These are phyloP conservation scores for Drosophila robusta DNA, from an alignment of 2,888 invertebrate species.

Conservation along the genomic window DNA sequence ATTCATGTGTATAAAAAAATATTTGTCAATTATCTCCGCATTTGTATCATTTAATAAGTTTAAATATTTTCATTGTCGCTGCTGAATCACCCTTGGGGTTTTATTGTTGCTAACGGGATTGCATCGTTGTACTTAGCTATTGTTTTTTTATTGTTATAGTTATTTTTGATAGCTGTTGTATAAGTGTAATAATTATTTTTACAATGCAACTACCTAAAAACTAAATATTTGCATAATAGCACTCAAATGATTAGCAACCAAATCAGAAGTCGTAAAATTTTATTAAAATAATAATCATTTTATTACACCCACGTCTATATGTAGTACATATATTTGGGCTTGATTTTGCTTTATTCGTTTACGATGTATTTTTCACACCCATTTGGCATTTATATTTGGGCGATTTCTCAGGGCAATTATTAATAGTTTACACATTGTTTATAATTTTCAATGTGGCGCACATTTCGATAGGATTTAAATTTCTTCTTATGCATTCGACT, in stretches of 20 bases:
- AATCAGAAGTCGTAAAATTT: conserved; percentile 17
- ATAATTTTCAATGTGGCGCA: conserved; percentile 31
- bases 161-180: conserved; percentile 9
- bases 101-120: conserved; percentile 8
- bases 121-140: not conserved
- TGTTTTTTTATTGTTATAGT: not conserved
- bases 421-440: conserved; percentile 55
- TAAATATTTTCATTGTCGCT: conserved; percentile 13
- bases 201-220: conserved; percentile 12
- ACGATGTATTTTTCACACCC: conserved; percentile 44
- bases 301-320: conserved; percentile 3
- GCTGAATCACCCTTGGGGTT: conserved; percentile 2
- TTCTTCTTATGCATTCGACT: conserved; percentile 37
- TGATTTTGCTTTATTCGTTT: conserved; percentile 13
- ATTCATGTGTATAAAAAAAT: conserved; percentile 19
- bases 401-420: conserved; percentile 44
- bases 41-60: conserved; percentile 34
- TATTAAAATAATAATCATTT: conserved; percentile 28
- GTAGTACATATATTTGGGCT: not conserved
- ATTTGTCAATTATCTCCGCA: conserved; percentile 48
- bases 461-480: conserved; percentile 39
- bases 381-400: conserved; percentile 31
- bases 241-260: conserved; percentile 5
- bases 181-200: conserved; percentile 22
- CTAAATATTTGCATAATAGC: conserved; percentile 4